Base-by-base conservation (phyloP, 2,113 vertebrate genomes). In the Nerophis lumbriciformis region DNA sequence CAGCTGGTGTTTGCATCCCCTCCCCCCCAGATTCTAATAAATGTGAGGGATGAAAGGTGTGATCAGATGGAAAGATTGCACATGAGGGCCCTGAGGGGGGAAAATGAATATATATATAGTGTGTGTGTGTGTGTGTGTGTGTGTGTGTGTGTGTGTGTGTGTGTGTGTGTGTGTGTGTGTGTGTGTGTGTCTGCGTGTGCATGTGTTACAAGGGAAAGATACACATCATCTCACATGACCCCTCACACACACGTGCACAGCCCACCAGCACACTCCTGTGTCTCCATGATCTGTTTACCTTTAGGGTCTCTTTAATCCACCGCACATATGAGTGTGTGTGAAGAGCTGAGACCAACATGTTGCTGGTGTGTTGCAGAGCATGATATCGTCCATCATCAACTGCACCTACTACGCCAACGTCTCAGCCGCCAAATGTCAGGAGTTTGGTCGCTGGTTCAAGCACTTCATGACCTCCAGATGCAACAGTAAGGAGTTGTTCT, bases 401-500 rank as follows among this genome's bases (percentile, higher is more conserved):
- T 95, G 95, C 91, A 96, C 95, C 91, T 97, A 97, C 93, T 98
- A 98, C 94, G 95, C 95, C 95, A 98, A 98, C 88, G 95, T 97
- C 84, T 98, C 95, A 70, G 93, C 95, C 89, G 92, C 94, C 90
- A 98, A 98, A 93, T 98, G 95, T 92, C 95, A 98, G 79, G 95
- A 98, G 93, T 98, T 98, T 90, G 95, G 95, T 87, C 93, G 94
- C 84, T 98, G 95, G 95, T 98, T 97, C 92, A 98, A 96, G 91
- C 93, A 96, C 92, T 97, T 96, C 93, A 98, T 94, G 92, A 96
- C 94, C 92, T 92, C 92, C 91, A 95, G 95, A 91, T 92, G 93
- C 93, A 93, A 94, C 87, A 94, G 95, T 97, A 91, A 94, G 93
- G 28, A 28, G 28, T 28, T 28, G 28, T 28, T 28, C 1, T 28